Evolutionary conservation across 2,113 vertebrate species (phyloP), one percentile per base, ranked within the genome.

Genomic region (Pipa parva): DNA sequence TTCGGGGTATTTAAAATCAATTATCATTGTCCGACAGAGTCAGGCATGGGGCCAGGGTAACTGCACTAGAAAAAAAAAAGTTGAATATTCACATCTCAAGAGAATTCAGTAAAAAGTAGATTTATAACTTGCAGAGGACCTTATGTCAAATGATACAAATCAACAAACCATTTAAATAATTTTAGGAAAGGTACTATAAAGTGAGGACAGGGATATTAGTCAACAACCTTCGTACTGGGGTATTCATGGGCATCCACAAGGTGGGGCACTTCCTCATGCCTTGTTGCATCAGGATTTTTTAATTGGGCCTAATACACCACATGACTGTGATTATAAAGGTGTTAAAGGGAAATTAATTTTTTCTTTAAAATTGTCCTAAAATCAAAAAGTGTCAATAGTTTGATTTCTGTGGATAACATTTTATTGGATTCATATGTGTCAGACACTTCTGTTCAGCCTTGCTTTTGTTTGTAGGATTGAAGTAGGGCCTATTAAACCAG

Each of bases 1-100:
- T 31, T 36, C 65, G 51, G 31, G 56, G 31, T 28, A 52, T 31
- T 68, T 51, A 59, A 59, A 21, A 22, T 59, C 31, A 21, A 51
- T 29, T 55, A n/a, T 58, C 31, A 15, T 49, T 3, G 42, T 58
- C 12, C n/a, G 15, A 33, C 27, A 18, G 9, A 46, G 59, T 5
- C 26, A 25, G 15, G 21, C 12, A 20, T 21, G 28, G 46, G 24
- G 21, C 22, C 48, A 50, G 39, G 17, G n/a, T 42, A 42, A 42
- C 13, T 42, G 39, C 39, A 42, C 11, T n/a, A 42, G 39, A 5
- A 42, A 42, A 42, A 42, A 11, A 36, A 36, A 13, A 5, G 1
- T 42, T 15, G 12, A 1, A 5, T 42, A 5, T 42, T 5, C 4
- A 18, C 7, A 17, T 13, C 2, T n/a, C 17, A 15, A 42, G 29